phyloP scores from a whole-genome alignment of 1,140 invertebrate species.

The Campoletis sonorensis region DNA sequence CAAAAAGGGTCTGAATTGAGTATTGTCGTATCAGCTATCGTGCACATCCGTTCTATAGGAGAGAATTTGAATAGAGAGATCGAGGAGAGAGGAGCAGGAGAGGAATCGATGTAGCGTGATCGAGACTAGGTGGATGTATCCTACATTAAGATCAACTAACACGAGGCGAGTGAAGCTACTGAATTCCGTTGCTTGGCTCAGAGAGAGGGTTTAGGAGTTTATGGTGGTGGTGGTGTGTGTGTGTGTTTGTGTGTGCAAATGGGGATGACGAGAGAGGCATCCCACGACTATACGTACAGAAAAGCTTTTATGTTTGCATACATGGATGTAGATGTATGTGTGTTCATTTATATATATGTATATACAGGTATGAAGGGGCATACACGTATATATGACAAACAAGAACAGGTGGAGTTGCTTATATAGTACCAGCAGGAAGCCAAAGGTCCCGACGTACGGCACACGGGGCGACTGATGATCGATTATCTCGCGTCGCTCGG shows the following conservation, averaged over 20 bases:
- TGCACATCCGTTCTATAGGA: not conserved
- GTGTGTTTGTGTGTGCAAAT: no score
- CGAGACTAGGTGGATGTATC: slow-evolving; percentile 4
- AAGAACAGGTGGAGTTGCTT: not conserved
- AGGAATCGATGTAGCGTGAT: not conserved
- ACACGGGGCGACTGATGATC: slow-evolving; percentile 43
- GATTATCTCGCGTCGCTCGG: slow-evolving; percentile 46
- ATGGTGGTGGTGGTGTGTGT: no score
- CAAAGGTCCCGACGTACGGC: slow-evolving; percentile 29
- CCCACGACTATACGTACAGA: not conserved
- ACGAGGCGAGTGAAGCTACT: not conserved
- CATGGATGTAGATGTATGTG: not conserved
- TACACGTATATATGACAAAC: not conserved
- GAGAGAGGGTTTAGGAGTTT: not conserved
- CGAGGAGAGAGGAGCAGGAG: not conserved
- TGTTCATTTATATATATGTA: not conserved
- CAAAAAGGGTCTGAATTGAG: not conserved
- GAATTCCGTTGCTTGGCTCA: not conserved
- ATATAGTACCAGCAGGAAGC: slow-evolving; percentile 16
- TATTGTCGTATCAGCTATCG: not conserved
- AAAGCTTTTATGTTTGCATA: not conserved
- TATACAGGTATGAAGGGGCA: not conserved
- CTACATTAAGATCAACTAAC: not conserved
- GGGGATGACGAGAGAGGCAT: slow-evolving; percentile 5
- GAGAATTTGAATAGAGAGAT: slow-evolving; percentile 11